Percentiles rank a stretch among this genome's conserved stretches.
These are phyloP conservation scores for Deilephila porcellus DNA, from an alignment of 2,888 invertebrate species.

Conservation along the genomic window DNA sequence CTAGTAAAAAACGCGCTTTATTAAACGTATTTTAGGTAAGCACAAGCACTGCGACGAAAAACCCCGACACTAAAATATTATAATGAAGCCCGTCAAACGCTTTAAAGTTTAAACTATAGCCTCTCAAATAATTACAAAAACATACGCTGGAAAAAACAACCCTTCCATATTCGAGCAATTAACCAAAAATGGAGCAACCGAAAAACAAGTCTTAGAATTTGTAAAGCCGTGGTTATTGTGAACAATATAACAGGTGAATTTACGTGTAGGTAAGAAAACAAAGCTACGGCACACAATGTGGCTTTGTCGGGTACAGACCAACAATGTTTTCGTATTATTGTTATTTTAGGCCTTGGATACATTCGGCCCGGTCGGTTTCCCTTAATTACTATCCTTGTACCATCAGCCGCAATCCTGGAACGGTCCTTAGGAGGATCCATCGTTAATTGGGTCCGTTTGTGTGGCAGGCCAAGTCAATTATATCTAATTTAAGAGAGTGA, in stretches of 20 bases:
- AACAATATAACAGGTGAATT: constrained; percentile 25
- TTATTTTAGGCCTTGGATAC: constrained; percentile 48
- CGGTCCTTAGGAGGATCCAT: constrained; percentile 37
- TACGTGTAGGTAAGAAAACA: constrained; percentile 28
- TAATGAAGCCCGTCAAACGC: too few relatives aligned
- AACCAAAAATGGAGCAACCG: neutral
- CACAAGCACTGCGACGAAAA: too few relatives aligned
- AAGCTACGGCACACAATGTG: constrained; percentile 7
- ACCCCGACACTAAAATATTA: too few relatives aligned
- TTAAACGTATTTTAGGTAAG: too few relatives aligned
- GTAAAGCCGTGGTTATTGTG: constrained; percentile 2
- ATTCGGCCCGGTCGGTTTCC: constrained; percentile 40
- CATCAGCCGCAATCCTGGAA: constrained; percentile 38
- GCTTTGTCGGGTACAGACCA: constrained; percentile 36
- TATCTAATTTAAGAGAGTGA: constrained; percentile 12
- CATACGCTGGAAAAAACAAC: too few relatives aligned
- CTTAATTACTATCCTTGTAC: constrained; percentile 46
- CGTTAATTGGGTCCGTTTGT: constrained; percentile 39
- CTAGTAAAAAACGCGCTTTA: too few relatives aligned
- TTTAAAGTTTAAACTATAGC: too few relatives aligned
- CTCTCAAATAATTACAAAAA: too few relatives aligned
- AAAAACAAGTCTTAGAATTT: constrained; percentile 1
- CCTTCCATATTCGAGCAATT: too few relatives aligned
- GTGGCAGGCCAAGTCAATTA: constrained; percentile 13
- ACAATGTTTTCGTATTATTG: constrained; percentile 48